A percentile compares a stretch with the other conserved stretches of the same genome.
phyloP scores from a whole-genome alignment of 2,888 invertebrate genomes.

The Clanis bilineata region DNA sequence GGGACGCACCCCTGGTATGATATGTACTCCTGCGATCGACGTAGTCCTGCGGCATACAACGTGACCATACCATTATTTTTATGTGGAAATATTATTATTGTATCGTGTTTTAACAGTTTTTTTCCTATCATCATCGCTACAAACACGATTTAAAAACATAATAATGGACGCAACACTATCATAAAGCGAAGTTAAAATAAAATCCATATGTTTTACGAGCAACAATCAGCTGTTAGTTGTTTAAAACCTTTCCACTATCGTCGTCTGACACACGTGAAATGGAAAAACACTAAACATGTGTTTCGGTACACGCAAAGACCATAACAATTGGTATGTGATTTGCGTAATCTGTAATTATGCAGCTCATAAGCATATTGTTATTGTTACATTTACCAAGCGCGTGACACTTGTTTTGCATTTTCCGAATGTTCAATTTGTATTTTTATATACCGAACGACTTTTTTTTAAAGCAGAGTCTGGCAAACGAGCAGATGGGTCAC shows the following conservation, averaged over 20 bases:
- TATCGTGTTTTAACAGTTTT: no score
- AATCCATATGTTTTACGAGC: conserved; percentile 6
- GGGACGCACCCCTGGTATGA: no score
- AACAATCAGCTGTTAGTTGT: not conserved
- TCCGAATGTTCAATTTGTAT: no score
- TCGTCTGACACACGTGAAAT: not conserved
- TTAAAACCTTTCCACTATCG: conserved; percentile 2
- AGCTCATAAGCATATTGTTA: not conserved
- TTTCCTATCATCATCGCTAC: not conserved
- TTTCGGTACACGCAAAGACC: not conserved
- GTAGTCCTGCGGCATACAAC: no score
- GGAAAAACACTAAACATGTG: conserved; percentile 11
- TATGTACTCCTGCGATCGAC: no score
- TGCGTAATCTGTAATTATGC: not conserved
- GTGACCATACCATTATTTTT: no score
- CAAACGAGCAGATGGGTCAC: no score
- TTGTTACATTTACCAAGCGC: no score
- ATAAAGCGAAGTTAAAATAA: conserved; percentile 1
- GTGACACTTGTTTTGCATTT: no score
- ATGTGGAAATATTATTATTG: no score
- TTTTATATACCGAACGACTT: no score
- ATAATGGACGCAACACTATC: conserved; percentile 1
- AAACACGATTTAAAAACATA: not conserved
- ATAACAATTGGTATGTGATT: not conserved
- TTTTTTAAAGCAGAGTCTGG: no score